A percentile compares a stretch with the other conserved stretches of the same genome.
Conservation (phyloP, 2,888 invertebrate genomes). For the Rhingia rostrata region DNA sequence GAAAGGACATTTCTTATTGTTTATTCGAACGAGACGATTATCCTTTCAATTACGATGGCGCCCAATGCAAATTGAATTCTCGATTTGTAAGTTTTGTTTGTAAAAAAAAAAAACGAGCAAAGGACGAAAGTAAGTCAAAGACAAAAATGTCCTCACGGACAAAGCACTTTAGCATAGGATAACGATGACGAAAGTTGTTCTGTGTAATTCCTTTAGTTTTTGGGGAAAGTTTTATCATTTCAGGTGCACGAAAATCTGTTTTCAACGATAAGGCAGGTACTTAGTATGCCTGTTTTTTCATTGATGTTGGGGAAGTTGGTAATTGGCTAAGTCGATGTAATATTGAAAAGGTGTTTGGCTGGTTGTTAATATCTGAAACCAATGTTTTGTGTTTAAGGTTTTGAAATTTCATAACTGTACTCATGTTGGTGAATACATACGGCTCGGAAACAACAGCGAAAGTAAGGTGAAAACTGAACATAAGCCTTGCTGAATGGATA, state of each 20-base stretch:
- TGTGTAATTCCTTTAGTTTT: conserved; percentile 3
- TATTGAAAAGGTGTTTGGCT: too few relatives aligned
- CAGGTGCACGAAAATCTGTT: conserved; percentile 42
- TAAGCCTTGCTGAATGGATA: too few relatives aligned
- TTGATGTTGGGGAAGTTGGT: too few relatives aligned
- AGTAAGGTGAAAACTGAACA: too few relatives aligned
- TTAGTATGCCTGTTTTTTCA: too few relatives aligned
- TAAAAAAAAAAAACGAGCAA: conserved; percentile 5
- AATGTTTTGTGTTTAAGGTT: too few relatives aligned
- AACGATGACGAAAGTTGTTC: conserved; percentile 62
- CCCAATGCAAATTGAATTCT: conserved; percentile 68
- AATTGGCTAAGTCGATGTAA: too few relatives aligned
- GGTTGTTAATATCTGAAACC: too few relatives aligned
- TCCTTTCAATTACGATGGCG: conserved; percentile 65
- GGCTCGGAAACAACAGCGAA: too few relatives aligned
- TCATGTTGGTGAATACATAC: too few relatives aligned
- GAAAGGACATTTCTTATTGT: conserved; percentile 49
- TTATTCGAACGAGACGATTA: conserved; percentile 56
- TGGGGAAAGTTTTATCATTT: conserved; percentile 43
- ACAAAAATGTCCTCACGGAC: not conserved
- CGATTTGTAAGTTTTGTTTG: conserved; percentile 35
- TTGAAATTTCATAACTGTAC: too few relatives aligned
- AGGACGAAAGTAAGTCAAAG: conserved; percentile 5
- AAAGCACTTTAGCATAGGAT: not conserved
- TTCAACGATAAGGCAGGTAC: conserved; percentile 35